Conservation (phyloP, 2,113 vertebrate genomes). For the Hiodon tergisus region DNA sequence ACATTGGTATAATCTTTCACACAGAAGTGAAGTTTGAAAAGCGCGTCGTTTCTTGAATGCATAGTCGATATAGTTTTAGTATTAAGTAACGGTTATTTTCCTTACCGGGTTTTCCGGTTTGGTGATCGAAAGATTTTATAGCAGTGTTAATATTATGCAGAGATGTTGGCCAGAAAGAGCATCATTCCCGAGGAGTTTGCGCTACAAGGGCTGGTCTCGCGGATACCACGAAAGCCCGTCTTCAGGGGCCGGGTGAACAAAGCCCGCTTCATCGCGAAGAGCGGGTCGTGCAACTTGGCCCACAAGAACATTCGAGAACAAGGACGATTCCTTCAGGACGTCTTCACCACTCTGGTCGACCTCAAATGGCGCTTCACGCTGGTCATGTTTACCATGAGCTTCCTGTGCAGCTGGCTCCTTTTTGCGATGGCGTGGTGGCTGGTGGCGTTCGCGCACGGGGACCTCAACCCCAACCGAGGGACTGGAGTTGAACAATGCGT, state of each 20-base stretch:
- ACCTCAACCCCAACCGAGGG: conserved; percentile 62
- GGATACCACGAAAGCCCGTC: conserved; percentile 85
- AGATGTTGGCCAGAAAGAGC: conserved; percentile 92
- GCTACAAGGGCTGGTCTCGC: conserved; percentile 80
- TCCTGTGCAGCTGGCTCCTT: conserved; percentile 96
- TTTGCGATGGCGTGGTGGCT: conserved; percentile 99
- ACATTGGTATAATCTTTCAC: too few species aligned
- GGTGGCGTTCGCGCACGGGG: conserved; percentile 90
- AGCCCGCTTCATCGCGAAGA: conserved; percentile 96
- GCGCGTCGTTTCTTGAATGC: too few species aligned
- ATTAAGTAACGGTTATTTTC: too few species aligned
- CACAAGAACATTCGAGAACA: conserved; percentile 99
- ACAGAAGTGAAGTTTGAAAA: too few species aligned
- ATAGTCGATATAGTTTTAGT: too few species aligned
- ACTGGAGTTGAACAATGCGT: conserved; percentile 68
- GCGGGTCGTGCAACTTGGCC: conserved; percentile 92
- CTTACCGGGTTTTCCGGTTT: too few species aligned
- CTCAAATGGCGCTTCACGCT: conserved; percentile 96
- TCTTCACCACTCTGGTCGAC: conserved; percentile 96
- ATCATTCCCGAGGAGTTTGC: conserved; percentile 97
- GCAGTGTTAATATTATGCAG: conserved; percentile 21
- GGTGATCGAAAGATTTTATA: background rate
- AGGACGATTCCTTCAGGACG: conserved; percentile 92
- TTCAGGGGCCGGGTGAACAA: conserved; percentile 83
- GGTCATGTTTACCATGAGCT: conserved; percentile 96